Percentiles rank a stretch among this genome's conserved stretches.
These are phyloP conservation scores for Telmatherina bonti DNA, from an alignment of 2,797 vertebrate genomes.

Conservation along the genomic window DNA sequence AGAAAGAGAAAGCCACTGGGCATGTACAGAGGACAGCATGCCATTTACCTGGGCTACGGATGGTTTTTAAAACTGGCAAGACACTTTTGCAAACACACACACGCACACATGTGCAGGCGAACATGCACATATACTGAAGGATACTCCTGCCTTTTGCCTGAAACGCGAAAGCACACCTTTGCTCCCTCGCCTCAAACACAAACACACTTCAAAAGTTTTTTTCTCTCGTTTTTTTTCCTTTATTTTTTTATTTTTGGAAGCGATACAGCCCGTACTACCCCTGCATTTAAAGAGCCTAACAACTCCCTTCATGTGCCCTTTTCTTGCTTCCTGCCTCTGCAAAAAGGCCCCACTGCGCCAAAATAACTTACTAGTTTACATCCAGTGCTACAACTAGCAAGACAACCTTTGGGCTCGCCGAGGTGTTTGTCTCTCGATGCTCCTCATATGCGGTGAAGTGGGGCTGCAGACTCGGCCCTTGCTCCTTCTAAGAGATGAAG, in stretches of 20 bases:
- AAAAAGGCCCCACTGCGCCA: conserved; percentile 61
- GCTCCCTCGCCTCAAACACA: conserved; percentile 79
- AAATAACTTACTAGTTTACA: conserved; percentile 59
- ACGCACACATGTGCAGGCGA: conserved; percentile 27
- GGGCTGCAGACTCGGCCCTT: conserved; percentile 22
- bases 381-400: conserved; percentile 51
- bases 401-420: conserved; percentile 56
- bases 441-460: conserved; percentile 47
- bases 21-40: conserved; percentile 84
- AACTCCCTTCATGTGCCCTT: conserved; percentile 74
- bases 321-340: conserved; percentile 66
- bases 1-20: conserved; percentile 80
- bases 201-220: conserved; percentile 78
- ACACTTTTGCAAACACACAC: conserved; percentile 59
- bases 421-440: conserved; percentile 55
- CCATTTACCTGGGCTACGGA: conserved; percentile 84
- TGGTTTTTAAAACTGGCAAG: conserved; percentile 77
- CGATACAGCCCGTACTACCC: conserved; percentile 65
- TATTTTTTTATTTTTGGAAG: conserved; percentile 76
- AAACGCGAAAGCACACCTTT: conserved; percentile 80
- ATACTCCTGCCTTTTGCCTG: conserved; percentile 76
- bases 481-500: conserved; percentile 25
- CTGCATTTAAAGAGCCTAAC: conserved; percentile 75
- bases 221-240: conserved; percentile 27
- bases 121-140: conserved; percentile 42